Evolutionary conservation across 2,888 invertebrate genomes (phyloP).

Genomic region (Penaeus monodon): DNA sequence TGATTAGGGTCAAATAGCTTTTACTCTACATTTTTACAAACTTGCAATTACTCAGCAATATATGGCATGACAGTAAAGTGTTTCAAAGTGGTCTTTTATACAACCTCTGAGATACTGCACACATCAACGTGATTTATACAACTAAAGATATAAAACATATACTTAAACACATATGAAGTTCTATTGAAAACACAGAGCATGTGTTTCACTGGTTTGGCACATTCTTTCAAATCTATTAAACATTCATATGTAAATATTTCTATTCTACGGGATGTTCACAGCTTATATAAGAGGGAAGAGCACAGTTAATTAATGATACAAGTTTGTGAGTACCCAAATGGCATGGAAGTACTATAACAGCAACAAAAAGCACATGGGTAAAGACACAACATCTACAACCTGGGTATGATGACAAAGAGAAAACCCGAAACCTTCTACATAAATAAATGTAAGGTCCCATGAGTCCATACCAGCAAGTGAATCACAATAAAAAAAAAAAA

Average conservation of each 20-base stretch:
- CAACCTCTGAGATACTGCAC: conserved; percentile 28
- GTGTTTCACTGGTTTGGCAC: conserved; percentile 50
- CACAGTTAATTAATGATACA: conserved; percentile 24
- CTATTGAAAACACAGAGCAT: conserved; percentile 30
- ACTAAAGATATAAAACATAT: conserved; percentile 6
- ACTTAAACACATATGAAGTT: conserved; percentile 20
- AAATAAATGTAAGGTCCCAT: not conserved
- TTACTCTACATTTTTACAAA: too few species aligned
- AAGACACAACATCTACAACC: conserved; percentile 44
- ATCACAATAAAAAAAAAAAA: conserved; percentile 9
- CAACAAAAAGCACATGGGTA: conserved; percentile 24
- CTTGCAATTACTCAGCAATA: not conserved
- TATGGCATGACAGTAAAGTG: conserved; percentile 8
- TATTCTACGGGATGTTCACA: conserved; percentile 32
- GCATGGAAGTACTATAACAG: conserved; percentile 23
- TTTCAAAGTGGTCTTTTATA: conserved; percentile 29
- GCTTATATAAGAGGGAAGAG: conserved; percentile 38
- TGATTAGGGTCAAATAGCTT: too few species aligned
- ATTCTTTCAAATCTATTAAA: conserved; percentile 31
- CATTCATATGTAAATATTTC: conserved; percentile 38
- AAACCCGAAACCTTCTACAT: too few species aligned
- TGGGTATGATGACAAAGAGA: too few species aligned
- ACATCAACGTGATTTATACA: conserved; percentile 16
- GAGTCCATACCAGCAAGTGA: not conserved
- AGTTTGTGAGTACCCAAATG: conserved; percentile 36